Base-by-base conservation (phyloP, 1,140 invertebrate genomes). In the Atta cephalotes region DNA sequence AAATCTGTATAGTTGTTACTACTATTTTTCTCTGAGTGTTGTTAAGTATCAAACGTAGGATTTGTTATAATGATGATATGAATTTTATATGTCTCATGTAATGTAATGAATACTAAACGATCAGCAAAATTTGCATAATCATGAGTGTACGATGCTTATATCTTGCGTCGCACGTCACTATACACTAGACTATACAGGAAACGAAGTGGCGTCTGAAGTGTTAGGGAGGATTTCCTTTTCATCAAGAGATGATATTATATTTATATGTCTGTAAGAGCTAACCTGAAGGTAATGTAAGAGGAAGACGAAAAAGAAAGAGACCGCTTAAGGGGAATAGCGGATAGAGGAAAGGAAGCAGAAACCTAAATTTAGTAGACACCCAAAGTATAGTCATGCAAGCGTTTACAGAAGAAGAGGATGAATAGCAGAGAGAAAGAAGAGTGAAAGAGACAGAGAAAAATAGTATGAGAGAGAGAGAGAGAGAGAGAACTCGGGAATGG, bases 311-410 rank as follows among this genome's bases (percentile, higher is more conserved):
- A 58, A 85, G 68, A 71, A 87, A 78, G 77, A 66, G 49, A 25
- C 25, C 74, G 12, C 31, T 14, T 68, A 35, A 25, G 49, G 3
- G 35, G 39, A 39, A 68, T 6, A 31, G 74, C n/a, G 82, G 18
- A 82, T 71, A 65, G 68, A 71, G 60, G 58, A 70, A 65, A 66
- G 66, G 49, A 88, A 63, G 79, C 56, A 63, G 77, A 66, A 91
- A 86, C 92, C 92, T 92, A 92, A 94, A 94, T 94, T 94, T 93
- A 93, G 84, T 92, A 89, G 91, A 92, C 65, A 74, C 53, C 87
- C 78, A 87, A 89, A 89, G 88, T 91, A 85, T 89, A 87, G 85
- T 88, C 89, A 58, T 79, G 71, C 87, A 68, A 81, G 78, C 72
- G 87, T 87, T 63, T 51, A 80, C 63, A 80, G 56, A 39, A 51